phyloP scores from a whole-genome alignment of 2,888 invertebrate species.

The Smittia sp. region DNA sequence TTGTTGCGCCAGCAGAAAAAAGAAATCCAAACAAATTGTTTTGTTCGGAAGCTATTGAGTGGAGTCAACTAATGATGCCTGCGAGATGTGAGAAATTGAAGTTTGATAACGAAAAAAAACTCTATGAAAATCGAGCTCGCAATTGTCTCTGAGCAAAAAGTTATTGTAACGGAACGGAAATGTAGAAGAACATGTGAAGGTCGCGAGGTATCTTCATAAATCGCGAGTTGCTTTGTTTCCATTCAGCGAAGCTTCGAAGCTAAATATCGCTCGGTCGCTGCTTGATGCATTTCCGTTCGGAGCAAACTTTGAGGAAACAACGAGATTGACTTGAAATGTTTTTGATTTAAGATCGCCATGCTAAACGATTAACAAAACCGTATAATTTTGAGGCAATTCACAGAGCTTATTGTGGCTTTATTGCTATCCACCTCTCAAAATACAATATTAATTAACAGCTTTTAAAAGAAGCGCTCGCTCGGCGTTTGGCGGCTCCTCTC shows the following conservation, averaged over 20 bases:
- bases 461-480: neutral
- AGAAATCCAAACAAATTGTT: neutral
- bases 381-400: neutral
- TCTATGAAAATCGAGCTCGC: neutral
- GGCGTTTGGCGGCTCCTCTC: neutral
- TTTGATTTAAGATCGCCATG: neutral
- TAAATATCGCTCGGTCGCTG: neutral
- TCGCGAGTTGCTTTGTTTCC: neutral
- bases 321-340: neutral
- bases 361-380: neutral
- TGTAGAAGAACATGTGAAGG: slow-evolving; percentile 32
- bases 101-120: neutral
- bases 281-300: neutral
- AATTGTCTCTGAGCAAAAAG: neutral
- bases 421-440: neutral
- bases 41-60: neutral
- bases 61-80: neutral
- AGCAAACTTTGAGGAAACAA: neutral
- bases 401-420: neutral
- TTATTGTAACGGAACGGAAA: slow-evolving; percentile 29
- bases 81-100: neutral
- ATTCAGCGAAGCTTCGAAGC: neutral
- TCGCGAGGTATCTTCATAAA: neutral
- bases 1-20: neutral
- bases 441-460: neutral